Percentiles rank a stretch among this genome's conserved stretches.
Evolutionary conservation across 2,888 invertebrate species (phyloP).

Genomic region (Calliphora vomitoria): DNA sequence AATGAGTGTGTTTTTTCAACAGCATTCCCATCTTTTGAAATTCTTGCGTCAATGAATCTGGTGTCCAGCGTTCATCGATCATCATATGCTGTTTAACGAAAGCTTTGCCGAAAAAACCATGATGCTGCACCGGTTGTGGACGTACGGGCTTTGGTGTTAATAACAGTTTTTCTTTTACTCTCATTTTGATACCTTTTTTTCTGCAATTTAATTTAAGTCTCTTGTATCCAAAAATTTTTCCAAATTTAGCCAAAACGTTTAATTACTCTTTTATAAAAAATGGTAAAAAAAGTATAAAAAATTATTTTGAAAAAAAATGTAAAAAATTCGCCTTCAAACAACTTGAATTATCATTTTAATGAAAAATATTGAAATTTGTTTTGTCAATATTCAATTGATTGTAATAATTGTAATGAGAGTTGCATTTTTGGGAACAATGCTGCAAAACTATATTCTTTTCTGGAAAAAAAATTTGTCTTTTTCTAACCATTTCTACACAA

Average conservation of each 20-base stretch:
- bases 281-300: constrained; percentile 34
- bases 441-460: no score
- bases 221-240: neutral
- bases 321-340: constrained; percentile 8
- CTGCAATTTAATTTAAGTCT: constrained; percentile 1
- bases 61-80: constrained; percentile 82
- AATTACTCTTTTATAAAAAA: constrained; percentile 7
- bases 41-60: constrained; percentile 79
- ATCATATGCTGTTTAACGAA: constrained; percentile 82
- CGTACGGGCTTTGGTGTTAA: constrained; percentile 77
- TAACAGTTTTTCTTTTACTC: neutral
- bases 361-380: neutral
- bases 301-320: neutral
- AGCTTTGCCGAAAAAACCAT: constrained; percentile 82
- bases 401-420: neutral
- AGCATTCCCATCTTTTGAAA: constrained; percentile 81
- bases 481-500: no score
- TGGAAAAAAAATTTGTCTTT: no score
- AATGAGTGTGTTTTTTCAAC: constrained; percentile 77
- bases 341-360: constrained; percentile 24
- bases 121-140: constrained; percentile 78
- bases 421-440: neutral
- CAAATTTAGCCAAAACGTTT: constrained; percentile 23
- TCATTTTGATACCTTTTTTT: constrained; percentile 14
- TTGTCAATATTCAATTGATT: neutral